phyloP scores from a whole-genome alignment of 2,888 invertebrate genomes.

The Drosophila subsilvestris region DNA sequence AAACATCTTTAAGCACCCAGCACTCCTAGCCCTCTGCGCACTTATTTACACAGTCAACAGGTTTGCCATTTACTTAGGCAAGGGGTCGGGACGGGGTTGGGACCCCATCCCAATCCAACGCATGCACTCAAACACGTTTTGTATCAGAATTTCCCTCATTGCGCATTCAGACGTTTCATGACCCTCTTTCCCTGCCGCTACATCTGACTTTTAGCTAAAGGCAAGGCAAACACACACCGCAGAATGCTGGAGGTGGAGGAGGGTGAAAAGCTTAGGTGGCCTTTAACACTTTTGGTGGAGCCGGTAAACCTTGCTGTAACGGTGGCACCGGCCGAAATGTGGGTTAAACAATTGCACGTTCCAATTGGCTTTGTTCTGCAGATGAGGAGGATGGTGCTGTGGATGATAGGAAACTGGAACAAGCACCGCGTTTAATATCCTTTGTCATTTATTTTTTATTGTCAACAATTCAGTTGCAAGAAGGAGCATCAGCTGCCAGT shows the following conservation, averaged over 20 bases:
- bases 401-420: slow-evolving; percentile 5
- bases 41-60: slow-evolving; percentile 62
- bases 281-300: slow-evolving; percentile 9
- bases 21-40: slow-evolving; percentile 23
- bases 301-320: slow-evolving; percentile 27
- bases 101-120: slow-evolving; percentile 10
- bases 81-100: background rate
- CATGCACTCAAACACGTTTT: slow-evolving; percentile 61
- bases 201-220: slow-evolving; percentile 44
- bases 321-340: slow-evolving; percentile 16
- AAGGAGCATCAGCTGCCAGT: slow-evolving; percentile 8
- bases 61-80: slow-evolving; percentile 50
- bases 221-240: slow-evolving; percentile 20
- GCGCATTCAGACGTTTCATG: slow-evolving; percentile 66
- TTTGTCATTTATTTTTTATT: slow-evolving; percentile 42
- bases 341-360: slow-evolving; percentile 37
- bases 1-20: slow-evolving; percentile 22
- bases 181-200: slow-evolving; percentile 33
- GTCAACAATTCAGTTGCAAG: slow-evolving; percentile 35
- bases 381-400: background rate
- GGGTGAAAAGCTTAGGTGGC: background rate
- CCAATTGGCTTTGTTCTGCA: slow-evolving; percentile 31
- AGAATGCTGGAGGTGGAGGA: background rate
- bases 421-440: slow-evolving; percentile 12
- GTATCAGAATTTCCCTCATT: slow-evolving; percentile 56